These are phyloP conservation scores for Ptiloglossa arizonensis DNA, from an alignment of 1,140 invertebrate genomes.

Conservation along the genomic window DNA sequence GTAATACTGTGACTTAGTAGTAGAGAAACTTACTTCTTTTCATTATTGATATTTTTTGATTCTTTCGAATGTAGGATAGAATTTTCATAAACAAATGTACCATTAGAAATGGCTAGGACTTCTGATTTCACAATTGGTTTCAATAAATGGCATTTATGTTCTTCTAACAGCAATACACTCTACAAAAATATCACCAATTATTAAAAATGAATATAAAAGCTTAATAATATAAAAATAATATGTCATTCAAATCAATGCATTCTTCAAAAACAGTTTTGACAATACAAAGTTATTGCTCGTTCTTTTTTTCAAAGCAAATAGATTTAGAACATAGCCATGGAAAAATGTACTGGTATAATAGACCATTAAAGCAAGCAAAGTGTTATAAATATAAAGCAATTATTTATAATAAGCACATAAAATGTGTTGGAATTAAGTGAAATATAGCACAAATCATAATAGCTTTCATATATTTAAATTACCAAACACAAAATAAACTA, in stretches of 20 bases:
- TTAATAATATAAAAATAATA: neutral
- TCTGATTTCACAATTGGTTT: slow-evolving; percentile 79
- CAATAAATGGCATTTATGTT: slow-evolving; percentile 74
- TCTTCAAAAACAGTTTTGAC: neutral
- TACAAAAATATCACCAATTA: slow-evolving; percentile 62
- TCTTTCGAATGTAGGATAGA: slow-evolving; percentile 29
- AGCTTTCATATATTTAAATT: neutral
- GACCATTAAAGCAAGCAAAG: neutral
- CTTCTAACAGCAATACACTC: slow-evolving; percentile 81
- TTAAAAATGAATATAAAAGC: neutral
- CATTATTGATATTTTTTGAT: slow-evolving; percentile 9
- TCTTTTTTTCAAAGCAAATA: neutral
- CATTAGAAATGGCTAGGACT: slow-evolving; percentile 82
- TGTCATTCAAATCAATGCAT: neutral
- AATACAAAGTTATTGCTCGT: neutral
- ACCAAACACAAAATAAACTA: neutral
- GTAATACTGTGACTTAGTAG: neutral
- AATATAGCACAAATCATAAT: neutral
- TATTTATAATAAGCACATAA: neutral
- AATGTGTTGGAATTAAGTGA: neutral
- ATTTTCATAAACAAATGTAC: slow-evolving; percentile 82
- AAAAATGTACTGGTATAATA: neutral
- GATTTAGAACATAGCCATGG: neutral
- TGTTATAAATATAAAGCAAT: neutral
- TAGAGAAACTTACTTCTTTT: slow-evolving; percentile 63